Evolutionary conservation across 2,113 vertebrate genomes (phyloP).

Genomic region (Turdus rufiventris): DNA sequence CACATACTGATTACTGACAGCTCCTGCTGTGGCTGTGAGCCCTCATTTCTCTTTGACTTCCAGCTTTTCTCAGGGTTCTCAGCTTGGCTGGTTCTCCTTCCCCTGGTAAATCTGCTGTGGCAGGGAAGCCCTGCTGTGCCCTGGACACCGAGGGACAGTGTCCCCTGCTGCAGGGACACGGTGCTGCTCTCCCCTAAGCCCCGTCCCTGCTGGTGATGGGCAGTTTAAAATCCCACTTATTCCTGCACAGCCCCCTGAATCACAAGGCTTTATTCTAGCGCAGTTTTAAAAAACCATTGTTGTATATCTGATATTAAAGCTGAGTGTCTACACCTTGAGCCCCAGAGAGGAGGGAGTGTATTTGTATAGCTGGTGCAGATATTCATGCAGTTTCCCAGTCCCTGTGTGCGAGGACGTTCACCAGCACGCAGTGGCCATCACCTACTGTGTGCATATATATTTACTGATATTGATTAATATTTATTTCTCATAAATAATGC

Average conservation of each 20-base stretch:
- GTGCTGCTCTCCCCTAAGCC: background rate
- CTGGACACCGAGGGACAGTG: rapidly evolving
- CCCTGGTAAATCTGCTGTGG: background rate
- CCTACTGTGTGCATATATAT: background rate
- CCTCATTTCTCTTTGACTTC: background rate
- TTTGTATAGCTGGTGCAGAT: background rate
- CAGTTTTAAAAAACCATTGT: background rate
- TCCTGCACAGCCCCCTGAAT: background rate
- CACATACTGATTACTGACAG: constrained; percentile 4
- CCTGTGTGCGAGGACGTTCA: background rate
- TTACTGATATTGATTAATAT: constrained; percentile 3
- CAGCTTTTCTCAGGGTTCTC: background rate
- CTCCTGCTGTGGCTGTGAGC: background rate
- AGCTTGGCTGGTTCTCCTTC: background rate
- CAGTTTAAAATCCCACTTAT: background rate
- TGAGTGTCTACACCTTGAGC: background rate
- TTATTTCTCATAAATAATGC: constrained; percentile 1
- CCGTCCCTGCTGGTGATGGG: no score
- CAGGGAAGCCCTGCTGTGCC: background rate
- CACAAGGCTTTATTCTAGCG: background rate
- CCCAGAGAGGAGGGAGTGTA: background rate
- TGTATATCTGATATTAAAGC: background rate
- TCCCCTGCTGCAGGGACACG: background rate
- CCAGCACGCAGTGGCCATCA: background rate
- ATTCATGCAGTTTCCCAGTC: background rate